Base-by-base conservation (phyloP, 1,140 invertebrate genomes). In the Oncopeltus fasciatus region DNA sequence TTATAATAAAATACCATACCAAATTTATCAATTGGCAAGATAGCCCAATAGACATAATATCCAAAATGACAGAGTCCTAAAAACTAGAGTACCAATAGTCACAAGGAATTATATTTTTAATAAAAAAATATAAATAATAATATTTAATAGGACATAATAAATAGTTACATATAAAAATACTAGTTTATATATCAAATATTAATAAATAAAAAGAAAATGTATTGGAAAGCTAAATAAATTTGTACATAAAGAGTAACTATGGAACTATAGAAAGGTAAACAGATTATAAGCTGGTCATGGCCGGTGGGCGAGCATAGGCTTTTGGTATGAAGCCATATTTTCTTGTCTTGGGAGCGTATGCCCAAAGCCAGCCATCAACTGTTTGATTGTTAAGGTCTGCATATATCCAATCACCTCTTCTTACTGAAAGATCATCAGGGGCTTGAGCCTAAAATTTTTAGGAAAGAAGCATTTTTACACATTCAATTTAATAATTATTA, bases 261-360 rank as follows among this genome's bases (percentile, higher is more conserved):
- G 49, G 24, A 53, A 26, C 49, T 53, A 51, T 20, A 28, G 28
- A 57, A 24, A 56, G 26, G 44, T 57, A 57, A 53, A 44, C 8
- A 26, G 20, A 21, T 81, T 76, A 88, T 64, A 92, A 80, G 69
- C 86, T 87, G 12, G 90, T 95, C 83, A 92, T 93, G 51, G 90
- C 90, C 1, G 91, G 91, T 9, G 90, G 87, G n/a, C 90, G 78
- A 0, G 92, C 92, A 72, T 95, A 95, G 0, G 90, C 88, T 73
- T 92, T 93, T 12, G 93, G 93, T 68, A 96, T 93, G 73, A 95
- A 95, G 14, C 93, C 93, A 71, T 93, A 94, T 76, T 92, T 90
- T 27, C 90, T 76, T 12, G 88, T 88, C 75, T 92, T 92, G 0
- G 91, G 90, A 11, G 91, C 89, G 74, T 92, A 94, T 0, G 90